phyloP scores from a whole-genome alignment of 2,797 vertebrate species.

The Diplodus sargus region DNA sequence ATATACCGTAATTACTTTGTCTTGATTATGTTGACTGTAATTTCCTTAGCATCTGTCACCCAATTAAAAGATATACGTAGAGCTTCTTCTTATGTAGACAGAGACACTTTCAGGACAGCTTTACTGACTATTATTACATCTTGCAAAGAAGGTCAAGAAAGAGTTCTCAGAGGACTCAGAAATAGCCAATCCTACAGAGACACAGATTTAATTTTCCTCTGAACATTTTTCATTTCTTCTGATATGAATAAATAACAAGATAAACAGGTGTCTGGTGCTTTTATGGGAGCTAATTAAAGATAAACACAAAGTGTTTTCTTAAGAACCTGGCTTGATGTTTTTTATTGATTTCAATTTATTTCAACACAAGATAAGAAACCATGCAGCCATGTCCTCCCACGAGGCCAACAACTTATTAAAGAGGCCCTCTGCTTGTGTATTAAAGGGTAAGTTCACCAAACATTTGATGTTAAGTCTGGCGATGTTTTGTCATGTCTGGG shows the following conservation, averaged over 20 bases:
- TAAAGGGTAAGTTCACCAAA: too few relatives aligned
- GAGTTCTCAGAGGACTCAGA: neutral
- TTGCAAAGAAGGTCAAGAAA: slow-evolving; percentile 14
- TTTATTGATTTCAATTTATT: neutral
- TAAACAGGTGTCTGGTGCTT: slow-evolving; percentile 16
- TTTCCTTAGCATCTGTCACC: neutral
- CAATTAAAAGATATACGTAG: slow-evolving; percentile 5
- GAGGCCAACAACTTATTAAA: neutral
- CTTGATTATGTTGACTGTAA: neutral
- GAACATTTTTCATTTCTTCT: slow-evolving; percentile 11
- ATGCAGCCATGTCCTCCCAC: neutral
- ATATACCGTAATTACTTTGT: neutral
- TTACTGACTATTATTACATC: slow-evolving; percentile 13
- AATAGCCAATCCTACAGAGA: neutral
- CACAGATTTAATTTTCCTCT: slow-evolving; percentile 10
- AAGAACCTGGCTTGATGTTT: slow-evolving; percentile 18
- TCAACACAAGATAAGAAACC: neutral
- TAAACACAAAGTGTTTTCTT: neutral
- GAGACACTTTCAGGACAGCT: neutral
- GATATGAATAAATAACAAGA: slow-evolving; percentile 27
- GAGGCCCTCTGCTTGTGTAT: too few relatives aligned
- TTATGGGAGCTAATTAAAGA: slow-evolving; percentile 12
- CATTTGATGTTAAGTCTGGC: too few relatives aligned
- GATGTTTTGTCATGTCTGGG: too few relatives aligned
- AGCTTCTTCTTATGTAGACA: neutral